Base-by-base conservation (phyloP, 2,113 vertebrate genomes). In the Ctenomys sociabilis region DNA sequence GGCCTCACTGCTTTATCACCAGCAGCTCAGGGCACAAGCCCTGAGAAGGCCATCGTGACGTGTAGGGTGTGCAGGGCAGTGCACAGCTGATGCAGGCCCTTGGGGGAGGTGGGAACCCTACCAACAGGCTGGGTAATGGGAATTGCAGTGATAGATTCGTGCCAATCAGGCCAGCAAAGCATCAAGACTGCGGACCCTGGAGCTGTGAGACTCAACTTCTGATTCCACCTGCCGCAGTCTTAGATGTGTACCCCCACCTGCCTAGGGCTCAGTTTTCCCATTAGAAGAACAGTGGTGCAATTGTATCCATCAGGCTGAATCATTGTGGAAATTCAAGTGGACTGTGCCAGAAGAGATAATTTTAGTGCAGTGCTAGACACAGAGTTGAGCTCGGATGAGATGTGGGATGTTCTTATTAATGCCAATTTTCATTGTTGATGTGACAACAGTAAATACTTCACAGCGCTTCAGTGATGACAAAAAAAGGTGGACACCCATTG, bases 401-500 rank as follows among this genome's bases (percentile, higher is more conserved):
- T 72, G 26, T 0, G 43, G 52, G 17, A 10, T 45, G 4, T 16
- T 4, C 43, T 59, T 17, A n/a, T 4, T 61, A 81, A 26, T 2
- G n/a, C 26, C 16, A 0, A 5, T 59, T 68, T 37, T 24, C 24
- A 64, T 59, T 32, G 28, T 1, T 9, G 43, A 40, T 28, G 22
- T 28, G 19, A 61, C 45, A 66, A 94, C 1, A n/a, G 3, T 32
- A 70, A 35, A 22, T 24, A 45, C 54, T 61, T 59, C 54, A 0
- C 17, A 43, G 49, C 11, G 2, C 30, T 72, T 37, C 22, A 40
- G 35, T 35, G 73, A 13, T 40, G 21, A 26, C 9, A 17, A 37
- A 45, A 45, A 37, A 37, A 16, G 13, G 13, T 3, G 17, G 3
- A 13, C 13, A 3, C 7, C 0, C 0, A 0, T 21, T 37, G 28